phyloP scores from a whole-genome alignment of 2,888 invertebrate species.

The Oligia latruncula region DNA sequence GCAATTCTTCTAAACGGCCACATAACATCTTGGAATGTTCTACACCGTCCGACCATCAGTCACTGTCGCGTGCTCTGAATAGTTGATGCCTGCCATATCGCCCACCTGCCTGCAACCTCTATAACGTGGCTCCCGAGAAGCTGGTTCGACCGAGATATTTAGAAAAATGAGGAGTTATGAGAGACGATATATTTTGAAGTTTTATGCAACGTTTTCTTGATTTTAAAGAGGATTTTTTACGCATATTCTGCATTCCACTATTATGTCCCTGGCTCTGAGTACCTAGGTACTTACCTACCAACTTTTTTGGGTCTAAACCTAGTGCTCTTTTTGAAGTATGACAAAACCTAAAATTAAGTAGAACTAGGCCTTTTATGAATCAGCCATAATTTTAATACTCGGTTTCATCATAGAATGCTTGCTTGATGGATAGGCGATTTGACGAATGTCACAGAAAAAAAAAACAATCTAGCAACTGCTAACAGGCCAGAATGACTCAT shows the following conservation, averaged over 20 bases:
- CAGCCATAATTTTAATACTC: neutral
- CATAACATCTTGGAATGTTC: slow-evolving; percentile 52
- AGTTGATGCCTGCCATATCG: slow-evolving; percentile 69
- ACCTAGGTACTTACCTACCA: neutral
- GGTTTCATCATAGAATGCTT: neutral
- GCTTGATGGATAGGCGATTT: neutral
- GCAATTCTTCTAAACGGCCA: slow-evolving; percentile 56
- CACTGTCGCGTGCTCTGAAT: slow-evolving; percentile 77
- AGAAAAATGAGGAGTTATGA: slow-evolving; percentile 25
- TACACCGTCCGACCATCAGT: slow-evolving; percentile 70
- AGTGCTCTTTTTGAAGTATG: neutral
- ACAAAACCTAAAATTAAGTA: neutral
- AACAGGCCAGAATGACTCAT: neutral
- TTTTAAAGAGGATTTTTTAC: slow-evolving; percentile 4
- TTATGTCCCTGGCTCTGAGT: neutral
- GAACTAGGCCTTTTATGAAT: neutral
- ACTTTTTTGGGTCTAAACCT: neutral
- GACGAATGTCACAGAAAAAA: neutral
- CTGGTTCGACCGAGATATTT: slow-evolving; percentile 36
- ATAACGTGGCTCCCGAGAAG: slow-evolving; percentile 33
- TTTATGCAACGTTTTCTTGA: slow-evolving; percentile 17
- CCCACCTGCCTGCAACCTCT: slow-evolving; percentile 69
- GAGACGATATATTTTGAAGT: slow-evolving; percentile 34
- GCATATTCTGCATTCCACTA: neutral
- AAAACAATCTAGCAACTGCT: neutral